Base-by-base conservation (phyloP, 2,113 vertebrate genomes). In the Epinephelus lanceolatus region DNA sequence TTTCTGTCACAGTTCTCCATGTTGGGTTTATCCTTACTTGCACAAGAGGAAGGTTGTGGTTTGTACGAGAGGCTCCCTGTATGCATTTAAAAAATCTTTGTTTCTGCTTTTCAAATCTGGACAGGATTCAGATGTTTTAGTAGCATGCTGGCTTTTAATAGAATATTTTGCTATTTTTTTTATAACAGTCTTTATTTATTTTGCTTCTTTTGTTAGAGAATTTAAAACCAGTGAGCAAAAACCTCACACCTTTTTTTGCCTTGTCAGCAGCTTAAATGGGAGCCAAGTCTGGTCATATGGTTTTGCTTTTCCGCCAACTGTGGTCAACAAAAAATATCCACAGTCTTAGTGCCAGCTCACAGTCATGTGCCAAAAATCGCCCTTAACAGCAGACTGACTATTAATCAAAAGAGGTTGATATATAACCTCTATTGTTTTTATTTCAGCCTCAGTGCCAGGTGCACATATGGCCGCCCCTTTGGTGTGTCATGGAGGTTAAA, bases 271-370 rank as follows among this genome's bases (percentile, higher is more conserved):
- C 21, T 10, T 52, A 23, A 70, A 71, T 25, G 42, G 3, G 40
- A 83, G 78, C 84, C 68, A 80, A 65, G 6, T 51, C 59, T 19
- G 51, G 57, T 71, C 83, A 62, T 76, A 59, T 72, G 86, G 79
- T 76, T 76, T 47, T 59, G 61, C 55, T 79, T 63, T 67, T 65
- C 5, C 56, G 51, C 81, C 63, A 70, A 73, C 61, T 81, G 73
- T 30, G 62, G 72, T 70, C 67, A 57, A 59, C 75, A 86, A 47
- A 79, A 86, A 47, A 79, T 78, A 73, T 62, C 15, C 25, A 63
- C 51, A 65, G 23, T 5, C 0, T 0, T 15, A 8, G 27, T 68
- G 87, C 73, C 83, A 84, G 49, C 61, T 71, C 25, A 10, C 33
- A 37, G 27, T 27, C 17, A 23, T 25, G 19, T 47, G 78, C 65